Base-by-base conservation (phyloP, 2,888 invertebrate genomes). In the Notocelia uddmanniana region DNA sequence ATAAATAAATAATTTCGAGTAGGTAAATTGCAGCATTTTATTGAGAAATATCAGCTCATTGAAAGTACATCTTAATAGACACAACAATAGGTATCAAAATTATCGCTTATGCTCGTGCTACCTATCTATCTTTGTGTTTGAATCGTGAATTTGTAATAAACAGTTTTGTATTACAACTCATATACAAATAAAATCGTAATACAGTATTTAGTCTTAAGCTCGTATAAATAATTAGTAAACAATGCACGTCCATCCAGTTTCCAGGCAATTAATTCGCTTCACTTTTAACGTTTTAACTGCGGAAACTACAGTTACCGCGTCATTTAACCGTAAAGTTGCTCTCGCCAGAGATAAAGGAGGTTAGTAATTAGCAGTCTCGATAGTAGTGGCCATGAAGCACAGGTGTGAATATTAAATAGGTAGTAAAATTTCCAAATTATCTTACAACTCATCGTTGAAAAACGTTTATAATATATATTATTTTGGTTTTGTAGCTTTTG, bases 251-350 rank as follows among this genome's bases (percentile, higher is more conserved):
- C 50, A 58, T 64, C 37, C 48, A 10, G 23, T 66, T 66, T 58
- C 41, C 52, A 57, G 18, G 37, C 63, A 37, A 58, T 63, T 63
- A 69, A 57, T 57, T 66, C 41, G 31, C 34, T 57, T 64, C 48
- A 58, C 50, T 58, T 66, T 58, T 52, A 66, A 26, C 70, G 66
- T 66, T 58, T 41, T 41, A 64, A 48, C 70, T 26, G 41, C 54
- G 59, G 66, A 19, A 71, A 66, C 70, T 66, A 66, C 66, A 50
- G 66, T 59, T 54, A 59, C 70, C 41, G 31, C 66, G 66, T 66
- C 70, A 50, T 71, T 71, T 59, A 59, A 45, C 70, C 48, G 63
- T 69, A 19, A 64, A 71, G 59, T 66, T 59, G 19, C 55, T 19
- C 59, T 18, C n/a, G 23, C 19, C 58, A 19, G 70, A 50, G 69